Evolutionary conservation across 2,113 vertebrate genomes (phyloP), one percentile per base, ranked within the genome.

Genomic region (Alectura lathami): DNA sequence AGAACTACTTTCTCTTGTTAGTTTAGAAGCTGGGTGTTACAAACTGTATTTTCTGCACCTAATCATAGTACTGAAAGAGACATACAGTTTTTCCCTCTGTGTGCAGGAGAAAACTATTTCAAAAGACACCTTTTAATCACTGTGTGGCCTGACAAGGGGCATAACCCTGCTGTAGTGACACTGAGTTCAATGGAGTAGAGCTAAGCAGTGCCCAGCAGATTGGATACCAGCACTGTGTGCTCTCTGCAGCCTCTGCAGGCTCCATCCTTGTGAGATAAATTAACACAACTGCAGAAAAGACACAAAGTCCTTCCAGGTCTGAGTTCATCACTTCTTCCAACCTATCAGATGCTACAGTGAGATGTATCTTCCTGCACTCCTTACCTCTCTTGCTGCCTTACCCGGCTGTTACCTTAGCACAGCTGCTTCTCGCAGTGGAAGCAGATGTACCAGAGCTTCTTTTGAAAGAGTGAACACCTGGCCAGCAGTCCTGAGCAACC

Each of bases 151-250:
- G 59, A 67, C 57, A 45, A 74, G 32, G 34, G 34, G 70, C 34
- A 26, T 81, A 2, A 2, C 17, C 27, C 20, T 63, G 50, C 32
- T 75, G 50, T 48, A 56, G 30, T 0, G 1, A 30, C 43, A 5
- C 40, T 62, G 27, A 34, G 47, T 86, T 86, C 74, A 47, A n/a
- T 45, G 53, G 67, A 74, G 20, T 42, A 32, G 34, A 89, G 57
- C 53, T 77, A 36, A 83, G 59, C 70, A 62, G 59, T 24, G 54
- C 54, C 0, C 0, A 81, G 26, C 20, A 89, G 54, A n/a, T 30
- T 0, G 0, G 22, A 32, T 7, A 45, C 22, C 53, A 73, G 53
- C 38, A 40, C 54, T 77, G 6, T 16, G 30, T 79, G 43, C 26
- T 38, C 68, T 78, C 29, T 59, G 60, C n/a, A 69, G 34, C 40